These are phyloP conservation scores for Heteromormyrus szaboi DNA, from an alignment of 2,797 vertebrate genomes.

Conservation along the genomic window DNA sequence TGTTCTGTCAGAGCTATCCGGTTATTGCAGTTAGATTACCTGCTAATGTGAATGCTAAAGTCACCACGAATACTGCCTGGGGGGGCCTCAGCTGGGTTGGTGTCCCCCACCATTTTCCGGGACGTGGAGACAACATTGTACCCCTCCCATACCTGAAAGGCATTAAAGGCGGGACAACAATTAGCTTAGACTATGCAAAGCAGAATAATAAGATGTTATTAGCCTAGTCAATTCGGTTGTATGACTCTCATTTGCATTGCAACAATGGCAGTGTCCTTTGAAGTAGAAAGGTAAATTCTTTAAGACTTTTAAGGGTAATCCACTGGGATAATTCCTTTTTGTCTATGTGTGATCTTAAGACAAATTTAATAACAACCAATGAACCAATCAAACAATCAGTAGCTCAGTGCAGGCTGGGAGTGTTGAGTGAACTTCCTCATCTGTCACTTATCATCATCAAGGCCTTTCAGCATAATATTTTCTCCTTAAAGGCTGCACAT, in stretches of 20 bases:
- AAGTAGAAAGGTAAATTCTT: background rate
- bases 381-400: background rate
- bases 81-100: slow-evolving; percentile 63
- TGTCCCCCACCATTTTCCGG: slow-evolving; percentile 78
- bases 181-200: background rate
- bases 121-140: slow-evolving; percentile 72
- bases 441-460: background rate
- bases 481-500: background rate
- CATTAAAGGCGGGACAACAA: background rate
- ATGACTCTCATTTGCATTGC: background rate
- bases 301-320: background rate
- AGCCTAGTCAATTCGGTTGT: background rate
- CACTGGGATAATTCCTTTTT: background rate
- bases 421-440: background rate
- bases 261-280: background rate
- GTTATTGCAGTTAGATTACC: slow-evolving; percentile 53
- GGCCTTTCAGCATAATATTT: background rate
- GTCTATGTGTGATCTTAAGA: background rate
- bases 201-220: background rate
- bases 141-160: slow-evolving; percentile 86
- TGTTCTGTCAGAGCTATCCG: background rate
- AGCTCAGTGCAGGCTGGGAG: background rate
- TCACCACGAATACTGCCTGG: slow-evolving; percentile 86
- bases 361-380: background rate
- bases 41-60: slow-evolving; percentile 81